Evolutionary conservation across 1,140 invertebrate species (phyloP).

Genomic region (Ganaspis sp.): DNA sequence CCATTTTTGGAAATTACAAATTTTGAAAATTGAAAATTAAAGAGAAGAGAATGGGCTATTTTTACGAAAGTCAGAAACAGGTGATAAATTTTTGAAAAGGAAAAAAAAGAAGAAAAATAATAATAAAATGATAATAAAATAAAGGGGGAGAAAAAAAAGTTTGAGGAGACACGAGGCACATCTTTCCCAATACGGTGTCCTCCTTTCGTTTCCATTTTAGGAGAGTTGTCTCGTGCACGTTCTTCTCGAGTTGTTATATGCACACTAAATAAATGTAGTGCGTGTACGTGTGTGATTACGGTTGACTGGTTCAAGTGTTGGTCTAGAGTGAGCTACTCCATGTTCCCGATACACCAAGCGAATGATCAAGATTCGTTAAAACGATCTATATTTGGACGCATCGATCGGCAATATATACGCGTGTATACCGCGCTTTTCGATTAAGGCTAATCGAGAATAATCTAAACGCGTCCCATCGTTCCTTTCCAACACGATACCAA

Average conservation of each 20-base stretch:
- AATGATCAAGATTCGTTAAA: conserved; percentile 58
- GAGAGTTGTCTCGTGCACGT: conserved; percentile 38
- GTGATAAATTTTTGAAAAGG: no score
- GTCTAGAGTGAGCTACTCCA: conserved; percentile 33
- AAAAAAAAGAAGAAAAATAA: no score
- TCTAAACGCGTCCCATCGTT: conserved; percentile 37
- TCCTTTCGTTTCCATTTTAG: conserved; percentile 55
- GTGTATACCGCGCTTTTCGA: conserved; percentile 37
- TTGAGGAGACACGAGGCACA: conserved; percentile 15
- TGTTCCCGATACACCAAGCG: conserved; percentile 34
- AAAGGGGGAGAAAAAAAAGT: neutral
- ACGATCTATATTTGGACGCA: conserved; percentile 60
- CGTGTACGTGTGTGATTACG: neutral
- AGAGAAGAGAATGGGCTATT: no score
- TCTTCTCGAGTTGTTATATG: conserved; percentile 27
- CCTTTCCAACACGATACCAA: conserved; percentile 14
- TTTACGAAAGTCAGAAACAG: no score
- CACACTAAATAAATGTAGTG: conserved; percentile 12
- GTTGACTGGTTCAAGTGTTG: conserved; percentile 37
- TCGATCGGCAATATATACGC: conserved; percentile 47
- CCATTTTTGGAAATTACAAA: no score
- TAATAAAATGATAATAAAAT: no score
- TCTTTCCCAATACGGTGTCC: conserved; percentile 45
- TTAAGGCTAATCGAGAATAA: conserved; percentile 52
- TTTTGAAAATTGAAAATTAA: no score